A percentile compares a stretch with the other conserved stretches of the same genome.
Conservation (phyloP, 2,797 vertebrate species). For the Gallinago nigripennis region DNA sequence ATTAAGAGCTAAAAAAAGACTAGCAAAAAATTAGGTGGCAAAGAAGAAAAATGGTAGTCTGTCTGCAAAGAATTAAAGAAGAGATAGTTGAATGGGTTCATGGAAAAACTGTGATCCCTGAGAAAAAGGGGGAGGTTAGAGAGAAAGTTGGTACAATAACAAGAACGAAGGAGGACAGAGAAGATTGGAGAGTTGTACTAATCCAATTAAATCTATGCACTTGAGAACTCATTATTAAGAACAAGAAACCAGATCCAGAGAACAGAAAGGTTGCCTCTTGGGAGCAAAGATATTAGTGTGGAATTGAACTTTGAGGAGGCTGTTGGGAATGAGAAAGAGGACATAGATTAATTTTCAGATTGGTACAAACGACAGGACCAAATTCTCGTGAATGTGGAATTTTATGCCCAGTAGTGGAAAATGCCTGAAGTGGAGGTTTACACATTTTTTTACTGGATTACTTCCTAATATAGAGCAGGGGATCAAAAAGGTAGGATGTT, state of each 20-base stretch:
- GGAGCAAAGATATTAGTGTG: neutral
- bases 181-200: neutral
- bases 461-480: neutral
- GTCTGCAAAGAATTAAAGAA: neutral
- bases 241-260: neutral
- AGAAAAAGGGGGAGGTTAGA: neutral
- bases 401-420: neutral
- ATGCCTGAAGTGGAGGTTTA: neutral
- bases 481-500: neutral
- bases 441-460: neutral
- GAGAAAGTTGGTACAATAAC: neutral
- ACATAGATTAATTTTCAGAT: neutral
- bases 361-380: neutral
- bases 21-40: neutral
- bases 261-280: neutral
- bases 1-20: neutral
- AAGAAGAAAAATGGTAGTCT: neutral
- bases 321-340: neutral
- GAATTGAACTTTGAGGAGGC: neutral
- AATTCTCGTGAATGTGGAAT: neutral
- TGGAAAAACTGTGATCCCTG: neutral
- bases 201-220: slow-evolving; percentile 16
- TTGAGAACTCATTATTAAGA: slow-evolving; percentile 27
- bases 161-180: neutral
- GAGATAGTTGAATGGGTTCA: neutral